phyloP scores from a whole-genome alignment of 2,797 vertebrate genomes.

The Chelidonichthys spinosus region DNA sequence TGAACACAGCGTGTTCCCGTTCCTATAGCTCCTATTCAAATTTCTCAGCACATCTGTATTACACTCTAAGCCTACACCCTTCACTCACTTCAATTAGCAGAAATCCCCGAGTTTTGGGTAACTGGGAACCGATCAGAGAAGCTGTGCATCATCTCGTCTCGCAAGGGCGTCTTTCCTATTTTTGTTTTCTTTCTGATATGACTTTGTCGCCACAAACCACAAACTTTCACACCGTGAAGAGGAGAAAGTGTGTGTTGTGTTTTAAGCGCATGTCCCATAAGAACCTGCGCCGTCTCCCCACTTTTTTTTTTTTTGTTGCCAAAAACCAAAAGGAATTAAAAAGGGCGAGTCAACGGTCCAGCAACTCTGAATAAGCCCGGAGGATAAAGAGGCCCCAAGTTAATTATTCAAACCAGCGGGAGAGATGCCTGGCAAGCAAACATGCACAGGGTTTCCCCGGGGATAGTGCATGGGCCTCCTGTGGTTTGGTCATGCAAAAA shows the following conservation, averaged over 20 bases:
- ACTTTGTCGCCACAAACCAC: constrained; percentile 65
- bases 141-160: constrained; percentile 36
- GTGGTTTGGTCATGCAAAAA: constrained; percentile 44
- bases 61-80: constrained; percentile 9
- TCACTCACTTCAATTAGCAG: constrained; percentile 32
- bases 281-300: constrained; percentile 9
- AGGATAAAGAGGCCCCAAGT: constrained; percentile 73
- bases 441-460: constrained; percentile 68
- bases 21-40: background rate
- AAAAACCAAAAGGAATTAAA: constrained; percentile 60
- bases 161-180: constrained; percentile 24
- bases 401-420: constrained; percentile 75
- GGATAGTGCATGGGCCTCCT: constrained; percentile 53
- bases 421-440: constrained; percentile 65
- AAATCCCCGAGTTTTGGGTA: constrained; percentile 68
- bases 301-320: constrained; percentile 12
- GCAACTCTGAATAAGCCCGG: constrained; percentile 68
- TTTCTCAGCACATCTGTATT: constrained; percentile 47
- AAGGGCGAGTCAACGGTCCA: constrained; percentile 62
- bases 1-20: constrained; percentile 39
- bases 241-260: constrained; percentile 65
- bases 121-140: constrained; percentile 58
- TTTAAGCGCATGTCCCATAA: constrained; percentile 24
- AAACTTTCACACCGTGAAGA: constrained; percentile 62
- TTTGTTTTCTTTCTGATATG: constrained; percentile 65